Base-by-base conservation (phyloP, 2,888 invertebrate species). In the Xylota sylvarum region DNA sequence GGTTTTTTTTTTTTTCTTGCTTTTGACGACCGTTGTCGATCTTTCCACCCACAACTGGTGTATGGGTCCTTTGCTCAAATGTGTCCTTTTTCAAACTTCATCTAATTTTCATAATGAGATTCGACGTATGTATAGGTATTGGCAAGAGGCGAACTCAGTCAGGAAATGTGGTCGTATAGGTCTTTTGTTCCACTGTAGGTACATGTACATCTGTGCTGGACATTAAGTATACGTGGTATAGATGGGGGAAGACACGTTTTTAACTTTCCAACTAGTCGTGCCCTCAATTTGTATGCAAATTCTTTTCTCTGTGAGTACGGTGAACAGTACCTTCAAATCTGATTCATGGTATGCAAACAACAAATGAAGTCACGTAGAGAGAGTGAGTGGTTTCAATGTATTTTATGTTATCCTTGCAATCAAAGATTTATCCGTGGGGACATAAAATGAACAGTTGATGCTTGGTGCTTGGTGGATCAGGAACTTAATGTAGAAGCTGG, bases 41-140 rank as follows among this genome's bases (percentile, higher is more conserved):
- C 30, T n/a, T 3, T 12, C 12, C 14, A 32, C 14, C 35, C 35
- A 14, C 9, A 43, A 43, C 14, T 43, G 10, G n/a, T 60, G 12
- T 27, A 40, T n/a, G 9, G 40, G 12, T 9, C 30, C 14, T n/a
- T 3, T 32, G 1, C 19, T 32, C 9, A 12, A 65, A 32, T 65
- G 48, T 30, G 48, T 65, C 32, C 64, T 48, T 65, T n/a, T 65
- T 46, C n/a, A 23, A 23, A 60, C 37, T 40, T 60, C 60, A 60
- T 60, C 60, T 60, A 40, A 60, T 60, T 60, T 60, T 40, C 40
- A 65, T 32, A 65, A 65, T 65, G 35, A 7, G 46, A 48, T 65
- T 65, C 30, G 32, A 32, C 14, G 10, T 35, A 0, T n/a, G 55
- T 14, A 27, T n/a, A 4, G 12, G 27, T 56, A 9, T 7, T 4